These are phyloP conservation scores for Leptinotarsa peninsularis DNA, from an alignment of 2,888 invertebrate species.

Conservation along the genomic window DNA sequence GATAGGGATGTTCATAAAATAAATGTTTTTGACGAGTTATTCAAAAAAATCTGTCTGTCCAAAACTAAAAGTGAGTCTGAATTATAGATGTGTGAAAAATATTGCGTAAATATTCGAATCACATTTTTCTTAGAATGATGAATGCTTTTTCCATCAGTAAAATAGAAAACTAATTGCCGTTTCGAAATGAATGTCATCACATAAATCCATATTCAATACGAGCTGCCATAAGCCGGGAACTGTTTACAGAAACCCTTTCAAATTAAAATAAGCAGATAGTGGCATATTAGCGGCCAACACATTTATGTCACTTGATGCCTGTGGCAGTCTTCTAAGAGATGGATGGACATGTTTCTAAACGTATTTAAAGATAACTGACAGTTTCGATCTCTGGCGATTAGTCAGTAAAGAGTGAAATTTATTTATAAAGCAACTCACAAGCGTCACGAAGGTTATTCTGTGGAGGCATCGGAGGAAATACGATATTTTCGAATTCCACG, in stretches of 20 bases:
- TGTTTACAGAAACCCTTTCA: slow-evolving; percentile 37
- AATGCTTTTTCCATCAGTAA: neutral
- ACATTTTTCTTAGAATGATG: neutral
- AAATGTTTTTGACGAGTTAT: no score
- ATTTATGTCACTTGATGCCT: slow-evolving; percentile 48
- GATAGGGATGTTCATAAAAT: no score
- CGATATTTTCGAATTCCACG: slow-evolving; percentile 1
- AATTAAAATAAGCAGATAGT: slow-evolving; percentile 36
- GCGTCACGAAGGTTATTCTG: slow-evolving; percentile 5
- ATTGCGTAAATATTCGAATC: neutral
- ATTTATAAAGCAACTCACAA: slow-evolving; percentile 42
- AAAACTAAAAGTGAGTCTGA: neutral
- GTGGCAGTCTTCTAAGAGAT: slow-evolving; percentile 40
- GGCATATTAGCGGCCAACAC: slow-evolving; percentile 44
- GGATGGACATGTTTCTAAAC: slow-evolving; percentile 55
- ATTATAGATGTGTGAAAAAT: neutral
- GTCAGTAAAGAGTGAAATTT: slow-evolving; percentile 44
- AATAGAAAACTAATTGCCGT: slow-evolving; percentile 15
- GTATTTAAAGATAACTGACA: slow-evolving; percentile 55
- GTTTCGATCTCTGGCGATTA: slow-evolving; percentile 51
- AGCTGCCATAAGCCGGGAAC: slow-evolving; percentile 1
- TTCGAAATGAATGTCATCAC: slow-evolving; percentile 17
- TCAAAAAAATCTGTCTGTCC: neutral
- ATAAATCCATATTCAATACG: slow-evolving; percentile 13
- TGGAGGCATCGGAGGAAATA: neutral